Evolutionary conservation across 2,113 vertebrate species (phyloP), one percentile per base, ranked within the genome.

Genomic region (Myrmecobius fasciatus): DNA sequence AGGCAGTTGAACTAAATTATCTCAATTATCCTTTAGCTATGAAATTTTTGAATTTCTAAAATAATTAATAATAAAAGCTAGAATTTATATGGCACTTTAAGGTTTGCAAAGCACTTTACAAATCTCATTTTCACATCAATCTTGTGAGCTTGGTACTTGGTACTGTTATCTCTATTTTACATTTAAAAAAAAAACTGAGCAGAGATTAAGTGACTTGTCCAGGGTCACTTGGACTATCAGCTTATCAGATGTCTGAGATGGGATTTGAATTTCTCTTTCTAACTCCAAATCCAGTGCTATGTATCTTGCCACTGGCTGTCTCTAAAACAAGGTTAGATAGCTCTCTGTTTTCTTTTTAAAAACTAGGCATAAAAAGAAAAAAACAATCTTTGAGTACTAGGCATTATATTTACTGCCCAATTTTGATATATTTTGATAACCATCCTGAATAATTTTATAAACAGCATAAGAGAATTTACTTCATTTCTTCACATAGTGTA

Each of bases 391-490:
- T 83, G 36, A 43, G 36, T 24, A 83, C 36, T 36, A 83, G n/a
- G 17, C 5, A 83, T 75, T 75, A n/a, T 83, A 43, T 6, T 75
- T 75, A 24, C 5, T 22, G 67, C 14, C 20, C 8, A 22, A 22
- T 75, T 93, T 91, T 60, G 22, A 89, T 93, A 9, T 3, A 31
- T 89, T 53, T 67, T 91, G 67, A 24, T 93, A 47, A 92, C 8
- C 36, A 12, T 89, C 2, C 91, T 75, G 48, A 92, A 67, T 54
- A 49, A 24, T 93, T 94, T 94, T 67, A n/a, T 75, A 67, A 12
- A 89, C 46, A n/a, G 22, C 91, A 54, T 92, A 88, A 53, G 3
- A 88, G 43, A 54, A 91, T 8, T 94, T 94, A 89, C 92, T 96
- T 96, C 25, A 91, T 6, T 56, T 28, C 12, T 91, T 2, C 36